Evolutionary conservation across 2,888 invertebrate species (phyloP).

Genomic region (Lasioglossum villosulum): DNA sequence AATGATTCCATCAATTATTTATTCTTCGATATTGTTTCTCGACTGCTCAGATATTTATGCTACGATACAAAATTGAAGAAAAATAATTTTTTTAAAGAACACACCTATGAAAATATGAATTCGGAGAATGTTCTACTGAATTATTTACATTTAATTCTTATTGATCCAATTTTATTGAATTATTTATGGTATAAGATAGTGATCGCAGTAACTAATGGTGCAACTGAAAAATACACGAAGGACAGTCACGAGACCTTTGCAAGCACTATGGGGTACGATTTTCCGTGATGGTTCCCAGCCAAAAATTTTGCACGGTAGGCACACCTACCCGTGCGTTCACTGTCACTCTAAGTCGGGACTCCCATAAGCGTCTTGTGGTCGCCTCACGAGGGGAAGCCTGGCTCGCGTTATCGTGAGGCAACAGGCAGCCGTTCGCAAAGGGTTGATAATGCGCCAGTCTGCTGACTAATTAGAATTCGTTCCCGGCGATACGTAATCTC

Average conservation of each 20-base stretch:
- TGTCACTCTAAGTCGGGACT: slow-evolving; percentile 47
- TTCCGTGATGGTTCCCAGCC: neutral
- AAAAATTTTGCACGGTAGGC: slow-evolving; percentile 33
- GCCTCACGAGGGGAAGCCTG: slow-evolving; percentile 27
- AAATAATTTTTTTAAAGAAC: neutral
- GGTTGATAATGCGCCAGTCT: slow-evolving; percentile 72
- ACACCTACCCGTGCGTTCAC: slow-evolving; percentile 18
- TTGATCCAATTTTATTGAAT: neutral
- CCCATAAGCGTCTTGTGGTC: slow-evolving; percentile 57
- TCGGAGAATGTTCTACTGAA: too few relatives aligned
- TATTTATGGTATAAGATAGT: neutral
- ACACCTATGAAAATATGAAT: neutral
- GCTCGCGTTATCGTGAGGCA: slow-evolving; percentile 74
- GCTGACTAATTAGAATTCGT: slow-evolving; percentile 79
- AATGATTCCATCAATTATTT: neutral
- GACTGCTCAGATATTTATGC: neutral
- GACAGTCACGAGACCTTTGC: neutral
- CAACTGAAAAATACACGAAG: neutral
- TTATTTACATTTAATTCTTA: neutral
- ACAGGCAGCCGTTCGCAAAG: slow-evolving; percentile 73
- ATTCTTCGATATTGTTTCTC: neutral
- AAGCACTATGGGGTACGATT: neutral
- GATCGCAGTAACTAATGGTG: too few relatives aligned
- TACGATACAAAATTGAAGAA: neutral
- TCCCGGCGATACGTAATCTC: slow-evolving; percentile 68